These are phyloP conservation scores for Prunella fulvescens DNA, from an alignment of 2,113 vertebrate species.

Conservation along the genomic window DNA sequence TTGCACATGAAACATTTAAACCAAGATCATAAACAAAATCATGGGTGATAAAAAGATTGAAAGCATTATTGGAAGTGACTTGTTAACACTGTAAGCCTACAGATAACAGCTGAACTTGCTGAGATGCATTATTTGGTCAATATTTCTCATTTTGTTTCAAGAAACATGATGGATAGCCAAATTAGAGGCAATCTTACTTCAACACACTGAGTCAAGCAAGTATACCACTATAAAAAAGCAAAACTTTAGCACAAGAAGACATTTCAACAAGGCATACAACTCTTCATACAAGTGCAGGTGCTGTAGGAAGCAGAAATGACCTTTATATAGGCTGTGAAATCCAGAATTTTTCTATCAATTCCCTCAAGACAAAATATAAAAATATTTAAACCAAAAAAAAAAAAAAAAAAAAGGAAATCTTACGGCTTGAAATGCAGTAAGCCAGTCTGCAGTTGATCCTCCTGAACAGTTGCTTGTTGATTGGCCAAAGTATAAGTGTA, in stretches of 20 bases:
- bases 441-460: constrained; percentile 89
- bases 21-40: background rate
- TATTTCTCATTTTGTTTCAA: background rate
- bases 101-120: background rate
- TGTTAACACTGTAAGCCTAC: background rate
- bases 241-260: background rate
- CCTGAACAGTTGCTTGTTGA: constrained; percentile 89
- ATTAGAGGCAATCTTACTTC: background rate
- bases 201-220: background rate
- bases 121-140: background rate
- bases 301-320: background rate
- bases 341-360: background rate
- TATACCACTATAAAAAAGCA: background rate
- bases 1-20: background rate
- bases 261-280: background rate
- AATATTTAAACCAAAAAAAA: background rate
- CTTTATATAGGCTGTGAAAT: background rate
- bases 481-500: constrained; percentile 86
- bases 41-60: background rate
- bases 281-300: background rate
- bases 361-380: background rate
- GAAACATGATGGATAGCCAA: background rate
- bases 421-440: constrained; percentile 92
- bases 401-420: constrained; percentile 50
- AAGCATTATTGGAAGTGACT: background rate